Conservation (phyloP, 2,888 invertebrate genomes). For the Timema cristinae region DNA sequence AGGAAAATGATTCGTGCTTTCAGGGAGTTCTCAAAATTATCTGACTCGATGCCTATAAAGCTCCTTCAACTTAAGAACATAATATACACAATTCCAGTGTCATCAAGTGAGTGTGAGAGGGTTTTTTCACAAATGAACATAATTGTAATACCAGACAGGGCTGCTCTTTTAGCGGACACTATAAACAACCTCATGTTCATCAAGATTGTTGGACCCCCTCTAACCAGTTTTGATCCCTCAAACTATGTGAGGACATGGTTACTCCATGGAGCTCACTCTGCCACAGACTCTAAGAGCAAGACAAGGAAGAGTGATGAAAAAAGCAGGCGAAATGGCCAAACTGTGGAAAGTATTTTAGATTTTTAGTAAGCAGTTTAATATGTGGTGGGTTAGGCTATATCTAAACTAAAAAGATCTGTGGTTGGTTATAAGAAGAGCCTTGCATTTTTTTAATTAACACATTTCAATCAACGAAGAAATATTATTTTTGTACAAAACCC, state of each 20-base stretch:
- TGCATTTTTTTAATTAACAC: not conserved
- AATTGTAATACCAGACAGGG: constrained; percentile 9
- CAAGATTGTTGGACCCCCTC: constrained; percentile 15
- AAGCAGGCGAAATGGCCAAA: no score
- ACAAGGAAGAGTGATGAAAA: not conserved
- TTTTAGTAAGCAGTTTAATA: no score
- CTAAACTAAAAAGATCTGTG: no score
- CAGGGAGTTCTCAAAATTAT: not conserved
- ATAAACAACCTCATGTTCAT: constrained; percentile 11
- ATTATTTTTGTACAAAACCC: no score
- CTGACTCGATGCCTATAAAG: not conserved
- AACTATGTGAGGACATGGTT: not conserved
- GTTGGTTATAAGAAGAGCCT: no score
- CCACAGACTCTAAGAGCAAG: constrained; percentile 15
- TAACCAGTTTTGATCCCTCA: constrained; percentile 6
- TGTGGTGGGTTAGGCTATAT: no score
- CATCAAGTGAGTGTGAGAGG: constrained; percentile 9
- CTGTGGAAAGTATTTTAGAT: no score
- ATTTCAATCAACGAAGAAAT: not conserved
- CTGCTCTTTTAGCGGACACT: constrained; percentile 2
- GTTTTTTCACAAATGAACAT: constrained; percentile 7
- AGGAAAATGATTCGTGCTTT: constrained; percentile 6
- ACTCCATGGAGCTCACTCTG: not conserved
- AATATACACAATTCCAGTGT: constrained; percentile 8
- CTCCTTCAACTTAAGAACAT: constrained; percentile 6